Percentiles rank a stretch among this genome's conserved stretches.
Conservation (phyloP, 2,888 invertebrate species). For the Thumatha senex region DNA sequence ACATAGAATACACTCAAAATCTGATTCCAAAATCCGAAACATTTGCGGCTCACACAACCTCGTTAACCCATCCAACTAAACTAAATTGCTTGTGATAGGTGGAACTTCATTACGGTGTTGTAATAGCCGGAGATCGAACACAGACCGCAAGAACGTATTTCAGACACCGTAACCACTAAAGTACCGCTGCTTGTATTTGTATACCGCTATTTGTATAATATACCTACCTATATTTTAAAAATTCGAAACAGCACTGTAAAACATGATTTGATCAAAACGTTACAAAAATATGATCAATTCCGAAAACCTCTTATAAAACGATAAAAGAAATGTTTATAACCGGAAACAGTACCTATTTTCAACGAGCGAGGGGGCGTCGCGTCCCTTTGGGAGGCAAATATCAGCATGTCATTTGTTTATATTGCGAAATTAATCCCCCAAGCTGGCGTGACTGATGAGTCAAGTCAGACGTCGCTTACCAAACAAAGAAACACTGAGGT, state of each 20-base stretch:
- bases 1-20: too few relatives aligned
- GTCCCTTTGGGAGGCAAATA: conserved; percentile 52
- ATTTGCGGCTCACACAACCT: too few relatives aligned
- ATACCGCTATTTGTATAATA: background rate
- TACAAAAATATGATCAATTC: conserved; percentile 52
- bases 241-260: background rate
- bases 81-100: too few relatives aligned
- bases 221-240: background rate
- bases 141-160: too few relatives aligned
- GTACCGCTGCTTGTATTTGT: too few relatives aligned
- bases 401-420: conserved; percentile 73
- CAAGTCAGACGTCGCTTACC: conserved; percentile 68
- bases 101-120: too few relatives aligned
- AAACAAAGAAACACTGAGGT: conserved; percentile 77
- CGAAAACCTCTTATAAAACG: conserved; percentile 53
- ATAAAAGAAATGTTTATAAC: conserved; percentile 50
- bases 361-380: conserved; percentile 35
- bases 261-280: conserved; percentile 1
- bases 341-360: conserved; percentile 52
- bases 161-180: too few relatives aligned
- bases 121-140: too few relatives aligned
- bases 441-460: conserved; percentile 63
- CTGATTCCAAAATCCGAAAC: too few relatives aligned
- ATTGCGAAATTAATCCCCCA: conserved; percentile 69
- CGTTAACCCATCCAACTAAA: too few relatives aligned